phyloP scores from a whole-genome alignment of 2,888 invertebrate genomes.

The Pyrgus malvae region DNA sequence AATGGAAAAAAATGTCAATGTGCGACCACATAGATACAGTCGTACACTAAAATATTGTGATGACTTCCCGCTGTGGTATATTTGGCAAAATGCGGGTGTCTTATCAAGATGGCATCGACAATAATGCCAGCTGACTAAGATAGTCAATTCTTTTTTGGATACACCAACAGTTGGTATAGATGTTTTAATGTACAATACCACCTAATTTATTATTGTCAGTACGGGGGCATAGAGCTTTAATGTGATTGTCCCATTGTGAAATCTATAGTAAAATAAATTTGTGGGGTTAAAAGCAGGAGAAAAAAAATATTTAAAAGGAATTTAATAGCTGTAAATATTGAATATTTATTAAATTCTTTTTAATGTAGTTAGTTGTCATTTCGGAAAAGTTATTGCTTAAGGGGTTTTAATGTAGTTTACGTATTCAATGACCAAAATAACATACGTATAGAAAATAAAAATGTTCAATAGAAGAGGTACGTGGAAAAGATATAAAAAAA shows the following conservation, averaged over 20 bases:
- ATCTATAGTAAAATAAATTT: slow-evolving; percentile 1
- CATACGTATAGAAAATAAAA: too few species aligned
- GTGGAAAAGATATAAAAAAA: too few species aligned
- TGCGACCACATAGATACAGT: slow-evolving; percentile 60
- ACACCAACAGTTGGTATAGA: slow-evolving; percentile 35
- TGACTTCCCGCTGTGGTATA: slow-evolving; percentile 74
- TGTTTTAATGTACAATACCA: slow-evolving; percentile 25
- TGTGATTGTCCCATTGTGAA: slow-evolving; percentile 16
- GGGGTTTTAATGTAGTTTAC: too few species aligned
- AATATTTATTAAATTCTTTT: too few species aligned
- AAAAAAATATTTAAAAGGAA: not conserved
- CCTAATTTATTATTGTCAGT: slow-evolving; percentile 46
- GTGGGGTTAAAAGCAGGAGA: slow-evolving; percentile 10
- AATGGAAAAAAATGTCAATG: slow-evolving; percentile 45
- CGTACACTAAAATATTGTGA: slow-evolving; percentile 79
- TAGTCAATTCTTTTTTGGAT: slow-evolving; percentile 51
- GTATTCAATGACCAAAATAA: too few species aligned
- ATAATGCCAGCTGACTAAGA: slow-evolving; percentile 66
- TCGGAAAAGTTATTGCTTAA: too few species aligned
- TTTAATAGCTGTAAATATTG: too few species aligned
- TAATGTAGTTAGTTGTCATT: too few species aligned
- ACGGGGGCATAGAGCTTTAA: slow-evolving; percentile 37
- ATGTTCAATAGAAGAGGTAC: too few species aligned
- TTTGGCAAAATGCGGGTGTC: slow-evolving; percentile 79
- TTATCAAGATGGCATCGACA: slow-evolving; percentile 68